Conservation (phyloP, 2,113 vertebrate species). For the Puma concolor region DNA sequence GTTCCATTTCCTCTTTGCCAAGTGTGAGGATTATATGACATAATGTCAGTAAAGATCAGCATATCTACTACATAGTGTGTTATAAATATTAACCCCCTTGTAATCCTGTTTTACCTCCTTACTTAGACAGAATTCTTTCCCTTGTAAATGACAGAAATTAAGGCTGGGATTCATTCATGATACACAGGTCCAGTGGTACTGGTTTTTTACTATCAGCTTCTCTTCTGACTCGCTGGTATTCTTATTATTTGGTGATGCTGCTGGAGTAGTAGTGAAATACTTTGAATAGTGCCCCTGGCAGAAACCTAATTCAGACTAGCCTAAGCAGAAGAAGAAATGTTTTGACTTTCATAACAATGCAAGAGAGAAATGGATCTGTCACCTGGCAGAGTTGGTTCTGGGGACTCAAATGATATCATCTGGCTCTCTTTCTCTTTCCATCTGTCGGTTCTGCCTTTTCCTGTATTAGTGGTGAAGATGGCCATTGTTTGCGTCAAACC, state of each 20-base stretch:
- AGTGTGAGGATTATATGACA: neutral
- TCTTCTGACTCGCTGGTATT: neutral
- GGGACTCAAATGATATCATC: neutral
- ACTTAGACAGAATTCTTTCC: neutral
- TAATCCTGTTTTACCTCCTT: neutral
- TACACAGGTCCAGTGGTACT: neutral
- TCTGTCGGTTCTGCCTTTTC: neutral
- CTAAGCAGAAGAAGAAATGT: neutral
- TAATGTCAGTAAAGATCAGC: neutral
- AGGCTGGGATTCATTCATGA: neutral
- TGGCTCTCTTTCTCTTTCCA: neutral
- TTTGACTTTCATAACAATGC: neutral
- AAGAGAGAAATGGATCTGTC: neutral
- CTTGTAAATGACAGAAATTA: neutral
- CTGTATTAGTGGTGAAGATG: neutral
- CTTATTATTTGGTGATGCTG: neutral
- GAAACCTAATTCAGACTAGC: neutral
- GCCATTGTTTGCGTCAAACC: neutral
- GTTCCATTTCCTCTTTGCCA: neutral
- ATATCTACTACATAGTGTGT: neutral
- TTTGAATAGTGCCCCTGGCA: neutral
- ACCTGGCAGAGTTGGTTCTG: neutral
- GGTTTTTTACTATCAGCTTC: neutral
- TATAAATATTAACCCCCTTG: neutral
- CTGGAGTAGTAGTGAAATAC: constrained; percentile 1